phyloP scores from a whole-genome alignment of 2,113 vertebrate genomes.

The Alaudala cheleensis region DNA sequence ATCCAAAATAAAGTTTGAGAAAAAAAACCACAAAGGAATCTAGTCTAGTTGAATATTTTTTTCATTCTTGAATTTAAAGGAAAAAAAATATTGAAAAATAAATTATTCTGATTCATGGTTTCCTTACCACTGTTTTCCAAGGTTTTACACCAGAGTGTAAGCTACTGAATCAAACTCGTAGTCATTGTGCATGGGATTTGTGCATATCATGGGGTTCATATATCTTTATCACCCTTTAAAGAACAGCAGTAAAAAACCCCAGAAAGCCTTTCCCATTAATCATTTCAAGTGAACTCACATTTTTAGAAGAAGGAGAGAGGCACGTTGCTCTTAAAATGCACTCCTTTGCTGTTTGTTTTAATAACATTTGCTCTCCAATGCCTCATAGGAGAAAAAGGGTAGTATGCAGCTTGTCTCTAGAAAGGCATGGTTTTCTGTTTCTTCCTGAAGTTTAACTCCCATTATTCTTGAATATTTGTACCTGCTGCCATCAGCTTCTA shows the following conservation, averaged over 20 bases:
- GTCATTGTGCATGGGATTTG: conserved; percentile 35
- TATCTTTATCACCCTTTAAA: conserved; percentile 65
- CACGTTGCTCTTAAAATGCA: conserved; percentile 22
- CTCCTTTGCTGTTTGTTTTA: conserved; percentile 28
- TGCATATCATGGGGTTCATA: conserved; percentile 59
- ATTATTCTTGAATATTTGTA: neutral
- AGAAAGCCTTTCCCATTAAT: conserved; percentile 51
- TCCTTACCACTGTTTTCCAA: conserved; percentile 28
- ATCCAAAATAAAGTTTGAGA: neutral
- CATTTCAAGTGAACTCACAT: conserved; percentile 27
- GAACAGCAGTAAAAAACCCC: conserved; percentile 21
- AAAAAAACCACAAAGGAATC: neutral
- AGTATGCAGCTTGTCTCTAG: neutral
- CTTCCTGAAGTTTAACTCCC: neutral
- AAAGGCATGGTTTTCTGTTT: neutral
- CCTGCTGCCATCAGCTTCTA: neutral
- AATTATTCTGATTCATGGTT: conserved; percentile 36
- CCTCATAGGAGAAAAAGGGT: neutral
- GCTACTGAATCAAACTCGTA: conserved; percentile 25
- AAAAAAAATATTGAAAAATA: neutral
- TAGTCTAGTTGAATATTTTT: neutral
- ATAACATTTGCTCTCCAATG: neutral
- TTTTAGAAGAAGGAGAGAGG: conserved; percentile 8
- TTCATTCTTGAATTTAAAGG: neutral
- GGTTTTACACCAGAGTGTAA: conserved; percentile 19